phyloP scores from a whole-genome alignment of 2,797 vertebrate genomes.

The Leptatherina wallacei region DNA sequence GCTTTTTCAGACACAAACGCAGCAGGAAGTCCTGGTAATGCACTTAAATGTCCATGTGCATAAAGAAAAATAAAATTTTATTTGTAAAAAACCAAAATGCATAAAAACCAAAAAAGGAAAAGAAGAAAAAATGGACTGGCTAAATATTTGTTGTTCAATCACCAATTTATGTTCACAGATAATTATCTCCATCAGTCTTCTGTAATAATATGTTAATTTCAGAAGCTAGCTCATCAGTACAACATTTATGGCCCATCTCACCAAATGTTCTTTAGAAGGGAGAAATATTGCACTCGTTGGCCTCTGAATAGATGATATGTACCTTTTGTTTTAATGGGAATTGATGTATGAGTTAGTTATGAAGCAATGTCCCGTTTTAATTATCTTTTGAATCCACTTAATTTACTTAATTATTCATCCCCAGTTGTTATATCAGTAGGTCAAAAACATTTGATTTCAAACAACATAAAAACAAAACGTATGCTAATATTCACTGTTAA shows the following conservation, averaged over 20 bases:
- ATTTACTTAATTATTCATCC: neutral
- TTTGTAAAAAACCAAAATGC: too few species aligned
- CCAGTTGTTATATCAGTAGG: neutral
- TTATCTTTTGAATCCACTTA: neutral
- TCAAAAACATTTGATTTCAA: neutral
- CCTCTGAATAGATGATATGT: neutral
- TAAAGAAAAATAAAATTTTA: neutral
- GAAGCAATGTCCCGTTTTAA: neutral
- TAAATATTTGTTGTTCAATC: neutral
- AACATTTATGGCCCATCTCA: conserved; percentile 29
- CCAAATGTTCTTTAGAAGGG: neutral
- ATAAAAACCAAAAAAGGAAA: neutral
- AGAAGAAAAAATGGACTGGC: neutral
- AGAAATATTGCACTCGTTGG: neutral
- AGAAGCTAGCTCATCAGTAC: conserved; percentile 39
- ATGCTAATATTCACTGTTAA: conserved; percentile 20
- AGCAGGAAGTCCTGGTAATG: neutral
- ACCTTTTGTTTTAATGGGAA: neutral
- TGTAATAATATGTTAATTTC: conserved; percentile 63
- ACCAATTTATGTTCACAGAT: conserved; percentile 1
- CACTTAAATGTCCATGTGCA: neutral
- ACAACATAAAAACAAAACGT: neutral
- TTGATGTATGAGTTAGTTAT: neutral
- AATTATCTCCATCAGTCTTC: conserved; percentile 24
- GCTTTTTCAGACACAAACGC: neutral